Conservation (phyloP, 1,140 invertebrate genomes). For the Eueides isabella region DNA sequence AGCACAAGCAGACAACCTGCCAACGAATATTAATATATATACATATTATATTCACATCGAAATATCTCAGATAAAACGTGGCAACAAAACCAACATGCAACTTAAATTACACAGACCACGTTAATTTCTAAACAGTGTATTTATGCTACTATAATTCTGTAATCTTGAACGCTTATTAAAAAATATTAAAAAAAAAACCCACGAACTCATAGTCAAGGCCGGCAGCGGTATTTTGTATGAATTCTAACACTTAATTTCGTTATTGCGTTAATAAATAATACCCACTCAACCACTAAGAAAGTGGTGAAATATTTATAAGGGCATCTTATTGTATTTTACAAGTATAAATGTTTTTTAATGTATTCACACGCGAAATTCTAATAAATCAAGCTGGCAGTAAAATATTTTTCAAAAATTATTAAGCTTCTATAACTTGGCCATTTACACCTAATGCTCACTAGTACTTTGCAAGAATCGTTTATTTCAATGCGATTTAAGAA, state of each 20-base stretch:
- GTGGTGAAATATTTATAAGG: constrained; percentile 8
- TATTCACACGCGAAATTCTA: constrained; percentile 5
- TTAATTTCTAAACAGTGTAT: not conserved
- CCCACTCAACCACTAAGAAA: not conserved
- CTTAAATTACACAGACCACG: not conserved
- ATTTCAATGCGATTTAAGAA: constrained; percentile 2
- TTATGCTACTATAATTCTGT: not conserved
- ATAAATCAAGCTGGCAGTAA: not conserved
- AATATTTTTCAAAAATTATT: constrained; percentile 8
- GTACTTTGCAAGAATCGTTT: not conserved
- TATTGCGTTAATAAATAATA: not conserved
- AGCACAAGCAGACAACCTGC: not conserved
- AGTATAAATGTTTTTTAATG: not conserved
- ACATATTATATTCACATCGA: not conserved
- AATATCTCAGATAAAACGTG: not conserved
- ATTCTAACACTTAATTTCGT: constrained; percentile 4
- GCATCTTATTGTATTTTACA: constrained; percentile 2
- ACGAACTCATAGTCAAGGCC: not conserved
- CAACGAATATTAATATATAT: not conserved
- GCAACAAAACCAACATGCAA: not conserved
- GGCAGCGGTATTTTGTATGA: not conserved
- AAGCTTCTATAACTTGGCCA: not conserved
- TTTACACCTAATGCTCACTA: constrained; percentile 2
- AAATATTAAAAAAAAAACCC: not conserved
- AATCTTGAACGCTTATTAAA: not conserved